Evolutionary conservation across 2,113 vertebrate genomes (phyloP).

Genomic region (Solenodon paradoxus): DNA sequence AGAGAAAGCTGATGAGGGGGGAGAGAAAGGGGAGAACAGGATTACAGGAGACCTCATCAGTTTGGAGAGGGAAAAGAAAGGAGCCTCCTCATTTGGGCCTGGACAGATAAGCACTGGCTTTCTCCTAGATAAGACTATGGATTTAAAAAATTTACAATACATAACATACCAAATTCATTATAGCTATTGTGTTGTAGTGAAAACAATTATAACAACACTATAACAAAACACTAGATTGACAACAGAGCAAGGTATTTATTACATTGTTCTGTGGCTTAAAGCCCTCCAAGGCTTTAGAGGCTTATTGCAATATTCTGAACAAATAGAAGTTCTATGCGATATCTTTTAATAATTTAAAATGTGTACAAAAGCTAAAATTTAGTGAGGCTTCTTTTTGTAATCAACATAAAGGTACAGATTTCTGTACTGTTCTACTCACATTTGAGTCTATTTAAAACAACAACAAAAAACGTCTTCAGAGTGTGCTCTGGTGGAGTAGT

Average conservation of each 20-base stretch:
- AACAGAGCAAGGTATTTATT: no score
- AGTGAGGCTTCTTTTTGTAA: neutral
- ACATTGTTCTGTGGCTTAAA: no score
- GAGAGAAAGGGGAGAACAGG: no score
- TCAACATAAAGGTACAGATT: neutral
- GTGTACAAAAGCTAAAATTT: neutral
- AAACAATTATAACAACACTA: neutral
- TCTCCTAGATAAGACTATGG: neutral
- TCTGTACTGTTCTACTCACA: neutral
- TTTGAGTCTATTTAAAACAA: no score
- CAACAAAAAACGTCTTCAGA: no score
- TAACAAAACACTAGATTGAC: no score
- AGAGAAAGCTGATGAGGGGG: neutral
- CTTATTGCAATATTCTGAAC: no score
- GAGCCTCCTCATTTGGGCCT: neutral
- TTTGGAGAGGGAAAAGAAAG: no score
- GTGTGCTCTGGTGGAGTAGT: no score
- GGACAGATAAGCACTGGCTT: accelerated
- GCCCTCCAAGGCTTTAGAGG: no score
- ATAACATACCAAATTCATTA: neutral
- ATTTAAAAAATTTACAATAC: neutral
- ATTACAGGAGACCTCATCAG: no score
- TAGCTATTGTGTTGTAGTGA: accelerated
- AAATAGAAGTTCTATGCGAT: neutral
- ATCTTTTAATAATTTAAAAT: conserved; percentile 18